Evolutionary conservation across 1,140 invertebrate species (phyloP).

Genomic region (Nautilus pompilius): DNA sequence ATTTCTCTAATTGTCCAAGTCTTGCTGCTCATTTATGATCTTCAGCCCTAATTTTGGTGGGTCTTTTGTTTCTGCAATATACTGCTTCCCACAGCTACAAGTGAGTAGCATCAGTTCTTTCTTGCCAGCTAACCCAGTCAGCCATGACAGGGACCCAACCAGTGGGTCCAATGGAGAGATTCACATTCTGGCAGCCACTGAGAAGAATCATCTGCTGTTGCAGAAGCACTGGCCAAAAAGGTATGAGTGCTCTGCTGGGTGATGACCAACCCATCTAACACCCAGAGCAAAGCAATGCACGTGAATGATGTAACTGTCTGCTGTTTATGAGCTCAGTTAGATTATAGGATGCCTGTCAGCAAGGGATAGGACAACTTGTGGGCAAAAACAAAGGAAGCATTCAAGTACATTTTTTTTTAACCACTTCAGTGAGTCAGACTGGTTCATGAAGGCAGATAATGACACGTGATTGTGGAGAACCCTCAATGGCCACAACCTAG

Average conservation of each 20-base stretch:
- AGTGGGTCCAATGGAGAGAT: too few relatives aligned
- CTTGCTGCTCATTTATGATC: too few relatives aligned
- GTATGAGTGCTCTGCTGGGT: conserved; percentile 89
- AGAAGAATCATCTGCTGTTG: conserved; percentile 23
- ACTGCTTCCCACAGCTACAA: too few relatives aligned
- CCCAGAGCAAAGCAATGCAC: conserved; percentile 83
- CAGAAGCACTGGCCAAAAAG: conserved; percentile 30
- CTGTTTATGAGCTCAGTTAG: conserved; percentile 57
- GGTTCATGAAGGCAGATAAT: conserved; percentile 53
- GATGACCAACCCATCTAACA: conserved; percentile 88
- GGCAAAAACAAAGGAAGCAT: conserved; percentile 48
- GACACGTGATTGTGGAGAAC: conserved; percentile 85
- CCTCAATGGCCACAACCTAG: conserved; percentile 58
- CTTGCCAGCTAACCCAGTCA: too few relatives aligned
- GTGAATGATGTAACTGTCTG: conserved; percentile 65
- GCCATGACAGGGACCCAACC: too few relatives aligned
- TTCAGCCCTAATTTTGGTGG: too few relatives aligned
- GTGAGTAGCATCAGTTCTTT: too few relatives aligned
- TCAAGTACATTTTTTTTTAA: conserved; percentile 66
- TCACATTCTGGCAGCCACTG: too few relatives aligned
- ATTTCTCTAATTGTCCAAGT: too few relatives aligned
- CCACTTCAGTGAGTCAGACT: conserved; percentile 59
- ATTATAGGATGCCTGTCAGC: conserved; percentile 20
- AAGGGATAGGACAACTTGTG: conserved; percentile 46
- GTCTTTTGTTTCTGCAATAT: too few relatives aligned